Conservation (phyloP, 2,797 vertebrate genomes). For the Rousettus madagascariensis region DNA sequence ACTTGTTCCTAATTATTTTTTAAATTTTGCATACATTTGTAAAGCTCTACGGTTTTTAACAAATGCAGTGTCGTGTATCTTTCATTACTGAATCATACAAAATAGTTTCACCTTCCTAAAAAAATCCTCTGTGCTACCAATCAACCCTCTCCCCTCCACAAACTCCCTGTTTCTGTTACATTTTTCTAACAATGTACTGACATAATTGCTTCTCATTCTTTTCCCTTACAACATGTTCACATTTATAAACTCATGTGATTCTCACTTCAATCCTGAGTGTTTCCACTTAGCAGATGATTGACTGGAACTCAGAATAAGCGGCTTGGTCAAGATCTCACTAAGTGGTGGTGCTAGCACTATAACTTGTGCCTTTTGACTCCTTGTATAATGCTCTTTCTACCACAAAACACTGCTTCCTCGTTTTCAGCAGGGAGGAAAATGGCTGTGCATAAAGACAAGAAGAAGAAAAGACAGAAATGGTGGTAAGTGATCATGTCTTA, state of each 20-base stretch:
- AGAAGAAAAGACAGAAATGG: not conserved
- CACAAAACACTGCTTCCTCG: not conserved
- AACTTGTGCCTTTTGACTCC: not conserved
- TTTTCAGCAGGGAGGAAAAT: not conserved
- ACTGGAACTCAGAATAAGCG: slow-evolving; percentile 6
- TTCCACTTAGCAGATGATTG: not conserved
- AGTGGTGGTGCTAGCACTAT: not conserved
- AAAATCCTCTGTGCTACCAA: not conserved
- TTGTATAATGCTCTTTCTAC: not conserved
- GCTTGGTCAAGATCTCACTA: slow-evolving; percentile 7
- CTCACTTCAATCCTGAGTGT: slow-evolving; percentile 41
- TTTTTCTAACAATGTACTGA: not conserved
- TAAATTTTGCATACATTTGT: not conserved
- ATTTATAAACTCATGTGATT: slow-evolving; percentile 40
- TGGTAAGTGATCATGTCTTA: not conserved
- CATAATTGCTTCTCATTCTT: slow-evolving; percentile 11
- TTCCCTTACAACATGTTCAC: not conserved
- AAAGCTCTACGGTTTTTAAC: not conserved
- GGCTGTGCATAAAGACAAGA: not conserved
- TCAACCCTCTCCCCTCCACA: not conserved
- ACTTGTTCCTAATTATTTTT: slow-evolving; percentile 6
- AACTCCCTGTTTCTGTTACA: not conserved
- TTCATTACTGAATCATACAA: not conserved
- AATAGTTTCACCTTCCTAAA: slow-evolving; percentile 22
- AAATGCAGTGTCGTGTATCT: not conserved